Evolutionary conservation across 2,888 invertebrate genomes (phyloP), one percentile per base, ranked within the genome.

Genomic region (Drymonia ruficornis): DNA sequence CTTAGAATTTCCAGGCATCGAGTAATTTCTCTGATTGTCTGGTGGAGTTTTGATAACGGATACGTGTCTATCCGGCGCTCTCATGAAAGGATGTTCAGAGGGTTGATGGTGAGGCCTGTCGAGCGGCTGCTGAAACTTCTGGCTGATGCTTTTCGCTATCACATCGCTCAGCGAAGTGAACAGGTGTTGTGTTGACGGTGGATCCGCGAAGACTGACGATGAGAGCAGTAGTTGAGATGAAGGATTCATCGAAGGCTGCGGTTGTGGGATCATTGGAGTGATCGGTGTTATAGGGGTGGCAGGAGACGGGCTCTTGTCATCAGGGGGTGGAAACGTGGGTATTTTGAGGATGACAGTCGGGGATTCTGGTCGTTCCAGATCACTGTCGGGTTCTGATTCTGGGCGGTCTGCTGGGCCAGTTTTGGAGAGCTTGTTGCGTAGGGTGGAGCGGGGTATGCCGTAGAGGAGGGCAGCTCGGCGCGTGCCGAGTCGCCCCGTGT

Each of bases 381-480:
- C 91, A 67, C 85, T 86, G 75, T 91, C 91, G 16, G 80, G 84
- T 81, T 92, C 95, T 84, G 84, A 94, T 78, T 96, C 96, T 70
- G 95, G 94, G 50, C 94, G 93, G 73, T 96, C 96, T 87, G 95
- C 94, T 78, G 97, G 93, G 50, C 90, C 91, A 59, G 84, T 83
- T 86, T 97, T 97, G 94, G 96, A 96, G 81, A 97, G 98, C 92
- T 99, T 99, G 93, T 99, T 99, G 62, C 99, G 95, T 50, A 99
- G 95, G 28, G 99, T 99, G 66, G 99, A 98, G 65, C 99, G 95
- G 8, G 99, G 99, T 82, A 99, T 98, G 74, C 98, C 98, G 89
- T 99, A 99, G 74, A 98, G 96, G 52, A 98, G 97, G 51, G 99
- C 97, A 9, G 99, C 99, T 56, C 99, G 94, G 46, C 99, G 93